These are phyloP conservation scores for Neomorphus geoffroyi DNA, from an alignment of 2,797 vertebrate species.

Conservation along the genomic window DNA sequence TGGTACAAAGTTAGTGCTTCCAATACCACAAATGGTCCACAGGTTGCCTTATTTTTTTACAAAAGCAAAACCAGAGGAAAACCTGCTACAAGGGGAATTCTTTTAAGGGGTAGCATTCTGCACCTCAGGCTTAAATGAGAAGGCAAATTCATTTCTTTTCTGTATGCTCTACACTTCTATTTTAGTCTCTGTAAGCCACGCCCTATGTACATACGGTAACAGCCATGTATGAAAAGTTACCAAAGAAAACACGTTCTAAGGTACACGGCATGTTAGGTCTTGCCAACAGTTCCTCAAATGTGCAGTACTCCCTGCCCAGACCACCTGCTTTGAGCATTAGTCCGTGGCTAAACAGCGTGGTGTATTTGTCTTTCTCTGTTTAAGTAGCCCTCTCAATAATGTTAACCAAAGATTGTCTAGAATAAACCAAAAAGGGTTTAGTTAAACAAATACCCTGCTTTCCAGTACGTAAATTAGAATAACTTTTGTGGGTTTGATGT, in stretches of 20 bases:
- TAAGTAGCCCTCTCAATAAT: not conserved
- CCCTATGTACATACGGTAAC: not conserved
- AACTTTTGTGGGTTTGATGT: not conserved
- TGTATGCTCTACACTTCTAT: not conserved
- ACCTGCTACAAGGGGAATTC: not conserved
- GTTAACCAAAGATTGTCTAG: not conserved
- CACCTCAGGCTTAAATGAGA: not conserved
- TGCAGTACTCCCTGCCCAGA: not conserved
- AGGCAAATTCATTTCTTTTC: not conserved
- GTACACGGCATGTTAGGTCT: not conserved
- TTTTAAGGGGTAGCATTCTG: not conserved
- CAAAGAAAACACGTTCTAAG: not conserved
- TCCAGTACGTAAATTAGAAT: rapidly evolving
- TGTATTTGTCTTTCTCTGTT: not conserved
- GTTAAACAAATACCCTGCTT: not conserved
- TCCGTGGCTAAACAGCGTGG: not conserved
- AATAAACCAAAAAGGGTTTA: not conserved
- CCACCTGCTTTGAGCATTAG: not conserved
- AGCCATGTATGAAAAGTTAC: not conserved
- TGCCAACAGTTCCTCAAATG: not conserved
- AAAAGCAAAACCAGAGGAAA: not conserved
- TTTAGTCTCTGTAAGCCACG: not conserved
- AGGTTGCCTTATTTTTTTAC: not conserved
- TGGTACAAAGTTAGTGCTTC: not conserved
- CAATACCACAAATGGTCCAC: not conserved